Conservation (phyloP, 1,140 invertebrate genomes). For the Pinna nobilis region DNA sequence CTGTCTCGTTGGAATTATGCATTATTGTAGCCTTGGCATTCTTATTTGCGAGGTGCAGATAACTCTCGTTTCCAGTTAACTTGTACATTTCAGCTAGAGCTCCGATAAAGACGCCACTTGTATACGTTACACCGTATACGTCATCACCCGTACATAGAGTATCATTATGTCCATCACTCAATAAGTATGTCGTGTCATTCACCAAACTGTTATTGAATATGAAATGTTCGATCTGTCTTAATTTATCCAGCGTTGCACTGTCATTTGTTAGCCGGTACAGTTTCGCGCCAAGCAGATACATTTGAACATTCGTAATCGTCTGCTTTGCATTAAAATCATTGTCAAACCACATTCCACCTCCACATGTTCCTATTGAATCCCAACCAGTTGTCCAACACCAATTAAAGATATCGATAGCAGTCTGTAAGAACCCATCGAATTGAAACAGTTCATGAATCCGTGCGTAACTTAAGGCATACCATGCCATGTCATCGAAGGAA, state of each 20-base stretch:
- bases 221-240: conserved; percentile 38
- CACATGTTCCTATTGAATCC: conserved; percentile 41
- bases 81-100: conserved; percentile 52
- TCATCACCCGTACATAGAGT: conserved; percentile 21
- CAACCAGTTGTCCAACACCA: conserved; percentile 57
- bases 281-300: conserved; percentile 41
- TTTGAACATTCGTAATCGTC: conserved; percentile 52
- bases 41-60: conserved; percentile 40
- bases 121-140: conserved; percentile 44
- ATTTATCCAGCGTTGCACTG: conserved; percentile 22
- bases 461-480: conserved; percentile 49
- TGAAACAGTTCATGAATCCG: conserved; percentile 49
- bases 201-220: conserved; percentile 46
- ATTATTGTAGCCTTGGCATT: conserved; percentile 36
- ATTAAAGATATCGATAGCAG: conserved; percentile 44
- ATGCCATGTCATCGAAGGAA: conserved; percentile 58
- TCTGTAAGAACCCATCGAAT: conserved; percentile 36
- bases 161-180: conserved; percentile 35
- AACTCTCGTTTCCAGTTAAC: conserved; percentile 15
- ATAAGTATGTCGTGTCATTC: conserved; percentile 41
- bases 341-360: conserved; percentile 54
- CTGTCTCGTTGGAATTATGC: conserved; percentile 37
- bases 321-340: conserved; percentile 41
- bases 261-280: conserved; percentile 44
- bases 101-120: conserved; percentile 45